Conservation (phyloP, 2,113 vertebrate genomes). For the Vulpes vulpes region DNA sequence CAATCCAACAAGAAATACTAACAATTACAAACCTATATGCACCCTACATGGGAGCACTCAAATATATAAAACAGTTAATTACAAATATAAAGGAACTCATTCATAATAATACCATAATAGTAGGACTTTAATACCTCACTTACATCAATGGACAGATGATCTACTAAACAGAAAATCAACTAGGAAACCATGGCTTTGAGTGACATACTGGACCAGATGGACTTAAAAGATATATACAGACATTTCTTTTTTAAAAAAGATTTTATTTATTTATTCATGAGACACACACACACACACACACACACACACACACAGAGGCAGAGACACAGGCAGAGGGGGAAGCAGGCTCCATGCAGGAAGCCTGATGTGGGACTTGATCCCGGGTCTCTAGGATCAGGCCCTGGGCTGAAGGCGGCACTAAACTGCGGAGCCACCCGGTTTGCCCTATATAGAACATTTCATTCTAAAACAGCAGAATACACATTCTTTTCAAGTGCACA, state of each 20-base stretch:
- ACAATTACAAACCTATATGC: neutral
- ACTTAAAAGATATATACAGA: neutral
- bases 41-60: neutral
- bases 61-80: neutral
- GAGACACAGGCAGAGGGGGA: too few species aligned
- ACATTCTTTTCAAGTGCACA: neutral
- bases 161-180: neutral
- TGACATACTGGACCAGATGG: neutral
- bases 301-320: too few species aligned
- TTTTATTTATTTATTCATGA: too few species aligned
- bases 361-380: too few species aligned
- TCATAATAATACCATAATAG: neutral
- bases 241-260: neutral
- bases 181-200: neutral
- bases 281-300: too few species aligned
- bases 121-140: neutral
- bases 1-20: neutral
- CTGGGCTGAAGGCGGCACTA: too few species aligned
- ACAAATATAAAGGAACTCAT: neutral
- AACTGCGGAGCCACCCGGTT: too few species aligned
- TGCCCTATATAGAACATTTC: neutral
- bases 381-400: too few species aligned
- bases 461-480: neutral
- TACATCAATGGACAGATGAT: neutral
- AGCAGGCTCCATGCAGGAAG: too few species aligned